These are phyloP conservation scores for Caenorhabditis sp. DNA, from an alignment of 2,888 invertebrate genomes.

Conservation along the genomic window DNA sequence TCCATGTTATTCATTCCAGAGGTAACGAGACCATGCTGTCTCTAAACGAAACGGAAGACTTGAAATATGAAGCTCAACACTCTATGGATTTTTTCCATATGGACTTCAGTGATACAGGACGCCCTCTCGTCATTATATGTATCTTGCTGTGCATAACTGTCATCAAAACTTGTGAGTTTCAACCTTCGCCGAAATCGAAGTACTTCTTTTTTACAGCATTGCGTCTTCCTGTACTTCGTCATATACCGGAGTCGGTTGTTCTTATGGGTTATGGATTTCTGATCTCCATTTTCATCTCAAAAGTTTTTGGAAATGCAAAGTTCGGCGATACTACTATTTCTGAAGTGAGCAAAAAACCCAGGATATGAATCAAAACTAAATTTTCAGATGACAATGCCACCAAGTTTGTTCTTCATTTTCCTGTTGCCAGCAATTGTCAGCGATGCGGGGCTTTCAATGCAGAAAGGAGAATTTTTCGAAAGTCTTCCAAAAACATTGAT, in stretches of 20 bases:
- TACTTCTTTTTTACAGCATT: constrained; percentile 21
- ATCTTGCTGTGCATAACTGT: constrained; percentile 30
- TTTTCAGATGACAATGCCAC: not conserved
- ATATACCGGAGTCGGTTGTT: constrained; percentile 53
- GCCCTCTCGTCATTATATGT: constrained; percentile 19
- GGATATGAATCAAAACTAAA: too few species aligned
- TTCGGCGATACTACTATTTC: not conserved
- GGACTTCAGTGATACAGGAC: constrained; percentile 30
- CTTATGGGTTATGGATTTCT: constrained; percentile 50
- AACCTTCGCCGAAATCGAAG: not conserved
- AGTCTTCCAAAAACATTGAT: constrained; percentile 92
- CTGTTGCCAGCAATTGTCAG: constrained; percentile 96
- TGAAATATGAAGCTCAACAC: constrained; percentile 34
- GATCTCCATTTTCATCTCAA: not conserved
- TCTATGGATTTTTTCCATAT: constrained; percentile 22
- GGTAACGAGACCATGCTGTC: not conserved
- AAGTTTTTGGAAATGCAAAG: not conserved
- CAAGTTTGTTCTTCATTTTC: constrained; percentile 85
- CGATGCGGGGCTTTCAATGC: constrained; percentile 98
- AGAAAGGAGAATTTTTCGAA: constrained; percentile 91
- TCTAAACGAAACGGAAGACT: constrained; percentile 18
- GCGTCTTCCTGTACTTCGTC: constrained; percentile 11
- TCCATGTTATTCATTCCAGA: not conserved
- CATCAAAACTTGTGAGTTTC: constrained; percentile 37
- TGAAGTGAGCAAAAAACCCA: too few species aligned